Conservation (phyloP, 2,113 vertebrate genomes). For the Empidonax alnorum region DNA sequence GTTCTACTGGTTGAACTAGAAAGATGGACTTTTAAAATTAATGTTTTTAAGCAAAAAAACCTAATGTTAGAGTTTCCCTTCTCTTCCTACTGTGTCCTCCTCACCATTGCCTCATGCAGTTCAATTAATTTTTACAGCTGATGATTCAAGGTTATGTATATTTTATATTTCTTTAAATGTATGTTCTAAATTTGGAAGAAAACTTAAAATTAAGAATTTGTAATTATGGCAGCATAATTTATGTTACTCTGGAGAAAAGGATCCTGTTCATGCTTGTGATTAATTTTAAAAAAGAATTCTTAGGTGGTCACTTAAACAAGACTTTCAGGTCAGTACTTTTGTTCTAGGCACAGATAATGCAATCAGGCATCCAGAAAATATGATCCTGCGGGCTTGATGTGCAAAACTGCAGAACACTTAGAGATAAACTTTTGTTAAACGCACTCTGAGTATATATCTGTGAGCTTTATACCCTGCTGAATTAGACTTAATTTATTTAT, state of each 20-base stretch:
- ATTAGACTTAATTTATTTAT: neutral
- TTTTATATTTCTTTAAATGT: neutral
- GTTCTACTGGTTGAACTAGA: neutral
- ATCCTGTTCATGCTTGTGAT: neutral
- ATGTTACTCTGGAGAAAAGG: neutral
- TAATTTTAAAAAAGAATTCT: neutral
- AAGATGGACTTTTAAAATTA: neutral
- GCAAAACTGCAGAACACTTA: neutral
- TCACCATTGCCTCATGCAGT: neutral
- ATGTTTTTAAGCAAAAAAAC: neutral
- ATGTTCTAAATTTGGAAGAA: neutral
- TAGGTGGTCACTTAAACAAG: slow-evolving; percentile 40
- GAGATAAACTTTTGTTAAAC: neutral
- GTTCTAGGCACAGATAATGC: neutral
- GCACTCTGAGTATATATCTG: neutral
- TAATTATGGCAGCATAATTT: neutral
- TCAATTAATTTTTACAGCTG: neutral
- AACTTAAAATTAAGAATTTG: neutral
- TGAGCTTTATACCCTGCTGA: neutral
- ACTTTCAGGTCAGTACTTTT: slow-evolving; percentile 36
- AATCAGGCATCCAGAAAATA: slow-evolving; percentile 41
- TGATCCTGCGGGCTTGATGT: neutral
- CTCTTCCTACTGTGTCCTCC: neutral
- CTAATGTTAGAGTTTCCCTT: neutral
- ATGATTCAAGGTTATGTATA: neutral